A percentile compares a stretch with the other conserved stretches of the same genome.
Conservation (phyloP, 2,113 vertebrate genomes). For the Oreocharis arfaki region DNA sequence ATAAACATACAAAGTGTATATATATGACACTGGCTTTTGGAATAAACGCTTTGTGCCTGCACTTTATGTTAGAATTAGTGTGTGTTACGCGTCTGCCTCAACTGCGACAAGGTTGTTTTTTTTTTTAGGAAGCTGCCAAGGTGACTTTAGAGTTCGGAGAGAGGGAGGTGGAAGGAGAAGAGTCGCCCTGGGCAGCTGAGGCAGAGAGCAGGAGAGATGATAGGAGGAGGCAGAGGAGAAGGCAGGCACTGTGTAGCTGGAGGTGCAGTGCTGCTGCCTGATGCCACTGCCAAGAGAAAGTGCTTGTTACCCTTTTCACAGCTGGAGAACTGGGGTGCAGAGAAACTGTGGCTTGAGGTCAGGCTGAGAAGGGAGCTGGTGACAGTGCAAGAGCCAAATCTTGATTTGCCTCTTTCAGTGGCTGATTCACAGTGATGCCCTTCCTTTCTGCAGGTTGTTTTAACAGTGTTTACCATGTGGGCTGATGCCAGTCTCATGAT, state of each 20-base stretch:
- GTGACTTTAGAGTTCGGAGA: not conserved
- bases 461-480: not conserved
- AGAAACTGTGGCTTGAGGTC: not conserved
- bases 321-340: not conserved
- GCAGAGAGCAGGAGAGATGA: not conserved
- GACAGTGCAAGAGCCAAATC: not conserved
- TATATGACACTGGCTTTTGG: no score
- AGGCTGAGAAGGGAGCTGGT: not conserved
- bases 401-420: not conserved
- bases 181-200: not conserved
- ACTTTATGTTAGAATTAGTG: no score
- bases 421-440: not conserved
- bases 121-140: not conserved
- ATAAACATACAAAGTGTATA: no score
- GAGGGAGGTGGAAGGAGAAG: not conserved
- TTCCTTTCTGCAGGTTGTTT: not conserved
- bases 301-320: not conserved
- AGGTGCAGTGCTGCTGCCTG: not conserved
- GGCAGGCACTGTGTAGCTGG: not conserved
- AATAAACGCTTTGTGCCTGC: no score
- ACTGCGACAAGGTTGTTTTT: no score
- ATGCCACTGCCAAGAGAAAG: not conserved
- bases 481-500: not conserved
- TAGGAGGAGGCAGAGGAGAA: not conserved
- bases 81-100: no score